A percentile compares a stretch with the other conserved stretches of the same genome.
phyloP scores from a whole-genome alignment of 2,113 vertebrate species.

The Phasianus colchicus region DNA sequence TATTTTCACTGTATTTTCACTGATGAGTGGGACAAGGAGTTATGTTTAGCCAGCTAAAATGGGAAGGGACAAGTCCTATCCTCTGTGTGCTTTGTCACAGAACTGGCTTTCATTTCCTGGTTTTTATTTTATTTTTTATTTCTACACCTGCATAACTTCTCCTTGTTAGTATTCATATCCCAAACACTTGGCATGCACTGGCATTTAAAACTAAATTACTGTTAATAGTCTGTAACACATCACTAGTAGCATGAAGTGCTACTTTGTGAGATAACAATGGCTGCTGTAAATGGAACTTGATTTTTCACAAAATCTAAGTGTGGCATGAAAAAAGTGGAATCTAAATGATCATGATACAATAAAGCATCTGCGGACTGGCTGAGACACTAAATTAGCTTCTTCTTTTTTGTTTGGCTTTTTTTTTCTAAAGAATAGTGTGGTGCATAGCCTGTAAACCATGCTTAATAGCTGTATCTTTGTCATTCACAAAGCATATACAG shows the following conservation, averaged over 20 bases:
- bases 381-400: constrained; percentile 41
- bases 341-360: constrained; percentile 62
- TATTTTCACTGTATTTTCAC: neutral
- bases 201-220: constrained; percentile 71
- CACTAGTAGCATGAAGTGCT: constrained; percentile 58
- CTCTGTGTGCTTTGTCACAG: neutral
- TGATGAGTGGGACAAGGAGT: neutral
- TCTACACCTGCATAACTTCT: constrained; percentile 60
- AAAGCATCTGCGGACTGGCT: constrained; percentile 46
- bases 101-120: neutral
- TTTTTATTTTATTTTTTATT: neutral
- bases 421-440: constrained; percentile 2
- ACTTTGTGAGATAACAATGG: constrained; percentile 70
- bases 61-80: neutral
- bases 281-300: constrained; percentile 71
- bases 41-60: neutral
- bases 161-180: constrained; percentile 60
- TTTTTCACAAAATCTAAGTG: constrained; percentile 66
- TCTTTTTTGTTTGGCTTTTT: neutral
- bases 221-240: constrained; percentile 67
- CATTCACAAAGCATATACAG: neutral
- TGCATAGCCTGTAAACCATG: constrained; percentile 17
- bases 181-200: constrained; percentile 49
- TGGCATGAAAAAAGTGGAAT: constrained; percentile 61
- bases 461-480: constrained; percentile 26